Conservation (phyloP, 2,113 vertebrate genomes). For the Phoenicopterus ruber region DNA sequence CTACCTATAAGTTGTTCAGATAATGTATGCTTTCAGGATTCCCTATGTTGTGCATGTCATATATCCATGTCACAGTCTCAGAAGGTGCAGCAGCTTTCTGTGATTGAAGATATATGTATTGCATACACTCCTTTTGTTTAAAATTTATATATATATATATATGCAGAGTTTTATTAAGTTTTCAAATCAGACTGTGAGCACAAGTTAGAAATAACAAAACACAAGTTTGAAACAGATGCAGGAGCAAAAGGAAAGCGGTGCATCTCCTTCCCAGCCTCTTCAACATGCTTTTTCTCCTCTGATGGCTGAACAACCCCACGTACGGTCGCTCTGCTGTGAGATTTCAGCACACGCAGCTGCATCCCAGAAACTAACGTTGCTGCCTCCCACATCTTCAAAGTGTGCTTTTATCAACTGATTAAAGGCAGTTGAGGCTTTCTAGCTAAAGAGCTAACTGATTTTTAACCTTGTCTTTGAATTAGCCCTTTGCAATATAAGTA, state of each 20-base stretch:
- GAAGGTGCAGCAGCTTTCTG: neutral
- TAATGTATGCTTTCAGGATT: neutral
- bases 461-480: neutral
- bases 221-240: neutral
- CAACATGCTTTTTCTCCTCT: neutral
- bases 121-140: neutral
- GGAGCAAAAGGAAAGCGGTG: neutral
- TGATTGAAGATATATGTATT: neutral
- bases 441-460: neutral
- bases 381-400: neutral
- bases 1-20: neutral
- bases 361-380: neutral
- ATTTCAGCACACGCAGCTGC: neutral
- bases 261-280: neutral
- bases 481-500: neutral
- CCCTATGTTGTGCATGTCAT: neutral
- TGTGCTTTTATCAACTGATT: neutral
- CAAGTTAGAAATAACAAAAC: neutral
- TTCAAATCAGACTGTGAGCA: neutral
- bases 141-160: neutral
- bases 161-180: neutral
- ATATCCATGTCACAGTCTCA: neutral
- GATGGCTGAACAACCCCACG: neutral
- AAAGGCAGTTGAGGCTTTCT: neutral
- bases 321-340: neutral